These are phyloP conservation scores for Lymantria monacha DNA, from an alignment of 2,888 invertebrate genomes.

Conservation along the genomic window DNA sequence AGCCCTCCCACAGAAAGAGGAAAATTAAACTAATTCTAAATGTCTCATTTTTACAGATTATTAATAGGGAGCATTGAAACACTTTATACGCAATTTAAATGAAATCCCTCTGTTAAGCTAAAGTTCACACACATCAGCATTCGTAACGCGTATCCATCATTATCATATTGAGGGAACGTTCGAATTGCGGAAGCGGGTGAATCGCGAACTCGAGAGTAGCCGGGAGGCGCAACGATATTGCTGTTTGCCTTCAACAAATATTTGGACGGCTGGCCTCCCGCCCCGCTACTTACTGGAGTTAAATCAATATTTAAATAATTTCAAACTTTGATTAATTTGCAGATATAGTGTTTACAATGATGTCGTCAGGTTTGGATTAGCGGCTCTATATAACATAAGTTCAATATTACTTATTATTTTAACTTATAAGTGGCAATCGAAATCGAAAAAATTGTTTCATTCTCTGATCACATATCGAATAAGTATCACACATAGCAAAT, in stretches of 20 bases:
- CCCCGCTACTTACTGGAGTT: slow-evolving; percentile 77
- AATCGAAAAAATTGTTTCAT: no score
- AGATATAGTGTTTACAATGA: slow-evolving; percentile 75
- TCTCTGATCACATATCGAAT: neutral
- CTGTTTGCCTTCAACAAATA: slow-evolving; percentile 73
- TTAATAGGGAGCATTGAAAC: slow-evolving; percentile 12
- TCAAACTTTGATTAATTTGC: slow-evolving; percentile 81
- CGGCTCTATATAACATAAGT: slow-evolving; percentile 18
- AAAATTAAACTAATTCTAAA: no score
- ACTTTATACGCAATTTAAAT: slow-evolving; percentile 49
- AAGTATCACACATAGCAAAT: no score
- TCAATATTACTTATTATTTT: neutral
- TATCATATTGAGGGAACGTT: slow-evolving; percentile 66
- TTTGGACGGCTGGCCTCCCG: slow-evolving; percentile 54
- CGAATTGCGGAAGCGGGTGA: slow-evolving; percentile 44
- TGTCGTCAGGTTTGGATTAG: slow-evolving; percentile 58
- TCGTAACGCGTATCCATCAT: slow-evolving; percentile 60
- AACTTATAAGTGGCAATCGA: no score
- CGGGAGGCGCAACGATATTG: slow-evolving; percentile 73
- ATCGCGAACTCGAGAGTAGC: slow-evolving; percentile 40
- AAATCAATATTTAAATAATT: slow-evolving; percentile 80
- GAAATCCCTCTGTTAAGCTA: slow-evolving; percentile 46
- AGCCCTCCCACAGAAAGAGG: no score
- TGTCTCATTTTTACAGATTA: neutral
- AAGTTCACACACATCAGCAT: slow-evolving; percentile 59